Evolutionary conservation across 2,888 invertebrate species (phyloP), one percentile per base, ranked within the genome.

Genomic region (Epinotia brunnichana): DNA sequence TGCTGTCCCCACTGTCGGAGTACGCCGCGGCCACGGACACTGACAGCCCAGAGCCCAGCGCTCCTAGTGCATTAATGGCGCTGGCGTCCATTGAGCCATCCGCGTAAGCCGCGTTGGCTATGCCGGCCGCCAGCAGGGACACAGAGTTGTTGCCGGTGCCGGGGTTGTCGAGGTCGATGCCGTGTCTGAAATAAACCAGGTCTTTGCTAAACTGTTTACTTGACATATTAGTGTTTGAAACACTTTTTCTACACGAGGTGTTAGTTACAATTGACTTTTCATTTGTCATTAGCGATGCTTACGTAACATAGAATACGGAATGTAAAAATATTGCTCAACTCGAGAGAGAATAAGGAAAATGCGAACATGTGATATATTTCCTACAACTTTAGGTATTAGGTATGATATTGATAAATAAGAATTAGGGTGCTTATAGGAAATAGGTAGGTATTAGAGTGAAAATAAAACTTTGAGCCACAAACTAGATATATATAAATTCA

Each of bases 131-230:
- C 77, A 97, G 92, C 69, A 97, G 89, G 48, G 97, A 95, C 69
- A 96, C 95, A 66, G 97, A 95, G 83, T 96, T 96, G 80, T 96
- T 96, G 73, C 96, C 95, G 39, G 97, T 97, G 68, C 97, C 97
- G 3, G 97, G 97, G 90, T 97, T 97, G 85, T 98, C 98, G 84
- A 98, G 90, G 87, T 98, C 97, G 79, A 98, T 97, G 73, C 97
- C 97, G 86, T 98, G 98, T 83, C 97, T 96, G 86, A 71, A 84
- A 83, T 79, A 53, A 74, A 70, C 72, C 78, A 5, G 48, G 39
- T 17, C n/a, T 19, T n/a, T 51, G n/a, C n/a, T 15, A 35, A 15
- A 56, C 48, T 17, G 48, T 48, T n/a, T 9, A 35, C 35, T 35
- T 35, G 9, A 35, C 35, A 48, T n/a, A 48, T n/a, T 41, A 4